Conservation (phyloP, 2,797 vertebrate species). For the Sarcoramphus papa region DNA sequence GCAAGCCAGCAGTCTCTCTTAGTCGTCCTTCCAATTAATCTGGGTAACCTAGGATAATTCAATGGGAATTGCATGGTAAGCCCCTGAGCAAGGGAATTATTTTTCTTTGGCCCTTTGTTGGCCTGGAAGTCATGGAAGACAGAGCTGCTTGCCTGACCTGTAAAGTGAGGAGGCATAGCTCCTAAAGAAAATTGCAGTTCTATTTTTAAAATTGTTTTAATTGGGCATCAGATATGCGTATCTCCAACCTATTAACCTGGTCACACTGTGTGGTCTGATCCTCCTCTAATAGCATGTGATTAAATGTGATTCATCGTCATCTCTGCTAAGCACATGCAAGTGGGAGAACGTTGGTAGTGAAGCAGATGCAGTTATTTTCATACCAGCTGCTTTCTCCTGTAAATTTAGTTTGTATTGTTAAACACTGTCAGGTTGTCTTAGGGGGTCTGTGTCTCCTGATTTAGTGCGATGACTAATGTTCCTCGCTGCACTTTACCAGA, state of each 20-base stretch:
- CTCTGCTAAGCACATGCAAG: accelerated
- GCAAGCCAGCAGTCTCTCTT: background rate
- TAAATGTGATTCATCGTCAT: background rate
- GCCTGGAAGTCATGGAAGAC: background rate
- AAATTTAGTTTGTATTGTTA: background rate
- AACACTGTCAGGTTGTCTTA: background rate
- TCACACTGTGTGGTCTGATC: background rate
- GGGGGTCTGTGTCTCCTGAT: background rate
- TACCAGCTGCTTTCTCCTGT: background rate
- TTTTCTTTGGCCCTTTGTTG: background rate
- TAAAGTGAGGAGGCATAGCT: background rate
- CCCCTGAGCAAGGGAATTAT: background rate
- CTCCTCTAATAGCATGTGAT: background rate
- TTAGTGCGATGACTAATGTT: background rate
- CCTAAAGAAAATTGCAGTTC: background rate
- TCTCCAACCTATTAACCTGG: background rate
- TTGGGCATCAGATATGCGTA: background rate
- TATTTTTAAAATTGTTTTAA: background rate
- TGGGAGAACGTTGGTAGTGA: background rate
- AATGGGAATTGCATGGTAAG: background rate
- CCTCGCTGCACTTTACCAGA: background rate
- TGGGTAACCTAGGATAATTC: background rate
- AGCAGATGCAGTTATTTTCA: background rate
- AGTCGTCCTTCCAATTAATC: background rate
- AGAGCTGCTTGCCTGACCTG: background rate